Evolutionary conservation across 2,113 vertebrate genomes (phyloP), one percentile per base, ranked within the genome.

Genomic region (Rallus limicola): DNA sequence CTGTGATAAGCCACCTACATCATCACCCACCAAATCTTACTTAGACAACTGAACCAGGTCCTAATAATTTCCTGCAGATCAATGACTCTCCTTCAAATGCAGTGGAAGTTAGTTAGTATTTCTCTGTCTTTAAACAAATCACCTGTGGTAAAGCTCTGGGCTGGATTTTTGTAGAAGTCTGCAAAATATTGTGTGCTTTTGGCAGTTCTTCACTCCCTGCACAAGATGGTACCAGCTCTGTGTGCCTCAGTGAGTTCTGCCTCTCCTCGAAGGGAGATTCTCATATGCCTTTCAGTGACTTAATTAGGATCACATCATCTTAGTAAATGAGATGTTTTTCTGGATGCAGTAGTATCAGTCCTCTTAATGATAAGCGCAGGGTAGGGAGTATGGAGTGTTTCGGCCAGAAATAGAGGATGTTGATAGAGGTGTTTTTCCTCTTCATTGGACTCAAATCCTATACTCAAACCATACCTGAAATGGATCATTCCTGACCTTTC

Each of bases 401-500:
- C 76, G 88, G 56, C 16, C 36, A 93, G 87, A 95, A 92, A 93
- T 82, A 40, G 4, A 6, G 67, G 59, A 59, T 58, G 42, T 52
- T 90, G 59, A 70, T 63, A 31, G 20, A 87, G 4, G 19, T n/a
- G 36, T 20, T 85, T 36, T 65, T 91, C 71, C 58, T 95, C 86
- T 91, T 79, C 95, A 79, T 75, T 93, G 69, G 75, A 90, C 95
- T 95, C 25, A 15, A 96, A 89, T 81, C 8, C 11, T 75, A 56
- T 72, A 67, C 53, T 94, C 56, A 88, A 90, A 94, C 65, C n/a
- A 78, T 82, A 90, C 58, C 60, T 95, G 80, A 52, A 95, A 93
- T 95, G 71, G 82, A 93, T 97, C 93, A 83, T 90, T 97, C 90
- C 55, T 96, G 70, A 96, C 79, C 90, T 97, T 97, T 88, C 81